These are phyloP conservation scores for Drosophila yooni DNA, from an alignment of 2,888 invertebrate species.

Conservation along the genomic window DNA sequence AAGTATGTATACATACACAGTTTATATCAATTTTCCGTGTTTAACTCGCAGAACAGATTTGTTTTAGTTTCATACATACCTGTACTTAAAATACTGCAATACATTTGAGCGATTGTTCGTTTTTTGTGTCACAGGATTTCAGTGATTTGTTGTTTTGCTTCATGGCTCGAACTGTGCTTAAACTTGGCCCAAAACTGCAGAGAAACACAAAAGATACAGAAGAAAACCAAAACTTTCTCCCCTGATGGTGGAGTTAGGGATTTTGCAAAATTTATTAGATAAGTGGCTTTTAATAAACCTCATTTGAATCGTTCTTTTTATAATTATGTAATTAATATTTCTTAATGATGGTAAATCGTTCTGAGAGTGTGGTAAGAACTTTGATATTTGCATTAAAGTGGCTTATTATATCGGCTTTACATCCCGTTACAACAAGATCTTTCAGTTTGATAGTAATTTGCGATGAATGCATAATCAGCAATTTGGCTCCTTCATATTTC, in stretches of 20 bases:
- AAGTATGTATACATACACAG: no score
- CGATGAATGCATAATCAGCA: background rate
- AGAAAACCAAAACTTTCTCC: background rate
- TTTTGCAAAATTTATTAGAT: conserved; percentile 8
- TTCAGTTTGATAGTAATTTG: background rate
- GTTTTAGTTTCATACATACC: no score
- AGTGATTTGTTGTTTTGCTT: conserved; percentile 48
- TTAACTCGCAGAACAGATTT: background rate
- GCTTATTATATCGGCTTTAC: background rate
- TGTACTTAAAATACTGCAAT: no score
- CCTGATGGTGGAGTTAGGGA: background rate
- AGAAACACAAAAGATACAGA: background rate
- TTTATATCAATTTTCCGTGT: background rate
- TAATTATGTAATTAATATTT: background rate
- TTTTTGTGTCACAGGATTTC: conserved; percentile 44
- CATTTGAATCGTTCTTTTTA: background rate
- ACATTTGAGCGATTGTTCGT: conserved; percentile 19
- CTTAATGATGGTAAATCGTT: no score
- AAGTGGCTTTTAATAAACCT: no score
- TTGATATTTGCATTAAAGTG: background rate
- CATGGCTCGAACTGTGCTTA: conserved; percentile 26
- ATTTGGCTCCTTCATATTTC: background rate
- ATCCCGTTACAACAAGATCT: accelerated
- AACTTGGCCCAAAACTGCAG: conserved; percentile 23
- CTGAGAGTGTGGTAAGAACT: accelerated